These are phyloP conservation scores for Vanessa tameamea DNA, from an alignment of 1,140 invertebrate genomes.

Conservation along the genomic window DNA sequence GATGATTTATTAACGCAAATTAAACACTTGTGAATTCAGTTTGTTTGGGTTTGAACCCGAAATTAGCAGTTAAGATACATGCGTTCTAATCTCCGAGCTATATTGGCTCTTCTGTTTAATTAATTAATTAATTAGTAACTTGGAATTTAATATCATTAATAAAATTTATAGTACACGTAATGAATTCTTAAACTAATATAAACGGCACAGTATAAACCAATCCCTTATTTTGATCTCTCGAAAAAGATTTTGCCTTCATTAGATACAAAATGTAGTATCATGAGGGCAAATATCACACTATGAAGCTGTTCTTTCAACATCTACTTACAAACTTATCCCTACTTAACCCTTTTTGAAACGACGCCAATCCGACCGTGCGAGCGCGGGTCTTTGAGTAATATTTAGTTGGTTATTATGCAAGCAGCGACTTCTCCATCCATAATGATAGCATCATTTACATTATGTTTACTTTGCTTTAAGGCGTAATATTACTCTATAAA, in stretches of 20 bases:
- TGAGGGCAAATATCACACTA: slow-evolving; percentile 1
- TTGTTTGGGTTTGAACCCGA: too few species aligned
- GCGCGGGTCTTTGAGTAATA: slow-evolving; percentile 1
- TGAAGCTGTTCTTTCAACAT: slow-evolving; percentile 7
- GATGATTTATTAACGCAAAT: too few species aligned
- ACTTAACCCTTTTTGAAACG: slow-evolving; percentile 24
- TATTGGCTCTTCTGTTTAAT: too few species aligned
- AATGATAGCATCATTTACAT: background rate
- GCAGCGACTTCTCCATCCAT: background rate
- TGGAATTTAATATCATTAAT: too few species aligned
- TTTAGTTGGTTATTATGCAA: background rate
- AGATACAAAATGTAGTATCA: background rate
- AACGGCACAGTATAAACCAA: background rate
- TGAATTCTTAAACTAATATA: background rate
- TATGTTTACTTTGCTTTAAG: background rate
- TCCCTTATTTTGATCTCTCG: background rate
- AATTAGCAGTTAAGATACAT: too few species aligned
- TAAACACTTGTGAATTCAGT: too few species aligned
- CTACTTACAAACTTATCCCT: slow-evolving; percentile 11
- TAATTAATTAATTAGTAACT: too few species aligned
- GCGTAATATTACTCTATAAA: too few species aligned
- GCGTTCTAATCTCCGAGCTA: too few species aligned
- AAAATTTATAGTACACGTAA: background rate
- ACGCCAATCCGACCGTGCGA: background rate
- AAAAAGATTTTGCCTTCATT: slow-evolving; percentile 5